Percentiles rank a stretch among this genome's conserved stretches.
These are phyloP conservation scores for Saguinus imperator DNA, from an alignment of 2,113 vertebrate genomes.

Conservation along the genomic window DNA sequence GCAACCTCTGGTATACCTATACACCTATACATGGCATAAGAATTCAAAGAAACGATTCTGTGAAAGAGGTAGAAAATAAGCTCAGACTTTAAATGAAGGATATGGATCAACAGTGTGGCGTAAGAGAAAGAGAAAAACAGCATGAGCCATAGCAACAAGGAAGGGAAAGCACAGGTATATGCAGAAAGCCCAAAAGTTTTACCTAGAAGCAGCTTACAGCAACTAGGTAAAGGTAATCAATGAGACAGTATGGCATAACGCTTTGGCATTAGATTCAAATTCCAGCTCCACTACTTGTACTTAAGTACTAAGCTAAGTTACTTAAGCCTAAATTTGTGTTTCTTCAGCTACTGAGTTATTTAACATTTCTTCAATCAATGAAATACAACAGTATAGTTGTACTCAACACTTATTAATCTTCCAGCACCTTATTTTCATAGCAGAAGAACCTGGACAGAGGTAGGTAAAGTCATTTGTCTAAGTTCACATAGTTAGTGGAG, in stretches of 20 bases:
- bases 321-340: neutral
- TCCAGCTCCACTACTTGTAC: neutral
- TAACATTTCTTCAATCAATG: conserved; percentile 38
- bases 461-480: neutral
- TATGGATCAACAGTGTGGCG: neutral
- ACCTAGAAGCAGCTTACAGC: neutral
- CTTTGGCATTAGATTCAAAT: neutral
- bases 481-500: neutral
- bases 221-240: neutral
- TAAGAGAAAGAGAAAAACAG: neutral
- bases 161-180: neutral
- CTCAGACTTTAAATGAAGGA: conserved; percentile 19
- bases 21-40: neutral
- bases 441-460: neutral
- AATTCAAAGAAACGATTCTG: conserved; percentile 15
- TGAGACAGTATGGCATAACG: neutral
- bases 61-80: neutral
- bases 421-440: neutral
- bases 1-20: neutral
- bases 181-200: neutral
- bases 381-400: neutral
- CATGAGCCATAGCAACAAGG: neutral
- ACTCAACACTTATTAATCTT: neutral
- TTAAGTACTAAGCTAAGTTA: neutral
- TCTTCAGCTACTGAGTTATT: conserved; percentile 5